Conservation (phyloP, 2,888 invertebrate species). For the Campopleginae sp. region DNA sequence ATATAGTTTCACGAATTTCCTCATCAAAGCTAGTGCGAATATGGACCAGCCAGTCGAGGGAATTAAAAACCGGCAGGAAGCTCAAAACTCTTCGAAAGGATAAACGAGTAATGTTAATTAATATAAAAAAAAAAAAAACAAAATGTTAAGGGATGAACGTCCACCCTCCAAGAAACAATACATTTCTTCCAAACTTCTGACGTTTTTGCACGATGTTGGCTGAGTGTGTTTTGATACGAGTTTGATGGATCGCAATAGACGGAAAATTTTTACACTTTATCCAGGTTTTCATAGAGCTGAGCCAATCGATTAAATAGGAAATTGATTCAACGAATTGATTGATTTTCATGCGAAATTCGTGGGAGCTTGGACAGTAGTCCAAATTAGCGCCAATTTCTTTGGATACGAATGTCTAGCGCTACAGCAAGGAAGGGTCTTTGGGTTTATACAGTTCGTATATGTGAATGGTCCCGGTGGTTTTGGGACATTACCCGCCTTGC, state of each 20-base stretch:
- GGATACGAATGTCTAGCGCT: not conserved
- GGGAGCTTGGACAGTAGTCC: slow-evolving; percentile 3
- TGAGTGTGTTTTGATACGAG: not conserved
- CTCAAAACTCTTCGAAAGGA: not conserved
- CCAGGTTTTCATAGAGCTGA: not conserved
- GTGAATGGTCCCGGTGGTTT: slow-evolving; percentile 36
- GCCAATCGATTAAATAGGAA: not conserved
- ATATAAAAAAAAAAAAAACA: not conserved
- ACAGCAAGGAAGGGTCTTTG: slow-evolving; percentile 11
- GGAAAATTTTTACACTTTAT: not conserved
- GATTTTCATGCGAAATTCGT: not conserved
- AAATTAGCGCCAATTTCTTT: slow-evolving; percentile 7
- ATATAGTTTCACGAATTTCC: slow-evolving; percentile 4
- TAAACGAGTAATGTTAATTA: not conserved
- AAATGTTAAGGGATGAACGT: not conserved
- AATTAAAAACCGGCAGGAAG: not conserved
- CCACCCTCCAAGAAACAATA: not conserved
- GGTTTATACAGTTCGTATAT: not conserved
- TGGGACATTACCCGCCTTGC: slow-evolving; percentile 49
- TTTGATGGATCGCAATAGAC: not conserved
- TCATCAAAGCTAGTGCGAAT: not conserved
- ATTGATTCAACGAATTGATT: not conserved
- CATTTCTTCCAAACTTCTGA: not conserved
- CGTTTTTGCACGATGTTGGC: not conserved
- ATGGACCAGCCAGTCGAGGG: not conserved